Conservation (phyloP, 1,140 invertebrate genomes). For the Nymphalis io region DNA sequence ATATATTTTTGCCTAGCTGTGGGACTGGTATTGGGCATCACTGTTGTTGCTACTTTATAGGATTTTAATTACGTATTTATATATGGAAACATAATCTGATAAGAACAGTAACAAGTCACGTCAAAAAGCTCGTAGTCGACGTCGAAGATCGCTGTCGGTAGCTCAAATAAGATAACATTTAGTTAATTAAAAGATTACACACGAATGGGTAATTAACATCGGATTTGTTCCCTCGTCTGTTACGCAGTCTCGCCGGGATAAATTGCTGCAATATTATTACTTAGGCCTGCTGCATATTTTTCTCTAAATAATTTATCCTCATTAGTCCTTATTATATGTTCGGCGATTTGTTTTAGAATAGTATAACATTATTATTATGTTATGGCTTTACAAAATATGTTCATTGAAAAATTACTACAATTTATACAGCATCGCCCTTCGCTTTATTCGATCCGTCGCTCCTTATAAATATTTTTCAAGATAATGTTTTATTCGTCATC, state of each 20-base stretch:
- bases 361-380: too few relatives aligned
- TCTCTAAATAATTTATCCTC: conserved; percentile 35
- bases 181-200: conserved; percentile 77
- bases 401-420: too few relatives aligned
- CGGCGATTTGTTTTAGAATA: conserved; percentile 2
- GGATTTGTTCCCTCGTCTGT: conserved; percentile 69
- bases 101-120: neutral
- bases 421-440: too few relatives aligned
- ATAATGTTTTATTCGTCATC: too few relatives aligned
- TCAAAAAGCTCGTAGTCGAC: conserved; percentile 5
- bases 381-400: too few relatives aligned
- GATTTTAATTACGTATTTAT: too few relatives aligned
- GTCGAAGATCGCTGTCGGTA: conserved; percentile 43
- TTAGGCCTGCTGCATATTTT: conserved; percentile 38
- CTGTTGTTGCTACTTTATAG: too few relatives aligned
- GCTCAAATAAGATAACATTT: conserved; percentile 64
- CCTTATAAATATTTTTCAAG: too few relatives aligned
- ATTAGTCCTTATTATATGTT: neutral
- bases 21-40: too few relatives aligned
- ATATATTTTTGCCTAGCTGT: too few relatives aligned
- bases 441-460: too few relatives aligned
- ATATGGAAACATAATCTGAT: too few relatives aligned
- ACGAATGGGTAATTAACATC: conserved; percentile 70
- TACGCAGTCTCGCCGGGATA: conserved; percentile 42
- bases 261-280: conserved; percentile 47